Conservation (phyloP, 2,797 vertebrate genomes). For the Borostomias antarcticus region DNA sequence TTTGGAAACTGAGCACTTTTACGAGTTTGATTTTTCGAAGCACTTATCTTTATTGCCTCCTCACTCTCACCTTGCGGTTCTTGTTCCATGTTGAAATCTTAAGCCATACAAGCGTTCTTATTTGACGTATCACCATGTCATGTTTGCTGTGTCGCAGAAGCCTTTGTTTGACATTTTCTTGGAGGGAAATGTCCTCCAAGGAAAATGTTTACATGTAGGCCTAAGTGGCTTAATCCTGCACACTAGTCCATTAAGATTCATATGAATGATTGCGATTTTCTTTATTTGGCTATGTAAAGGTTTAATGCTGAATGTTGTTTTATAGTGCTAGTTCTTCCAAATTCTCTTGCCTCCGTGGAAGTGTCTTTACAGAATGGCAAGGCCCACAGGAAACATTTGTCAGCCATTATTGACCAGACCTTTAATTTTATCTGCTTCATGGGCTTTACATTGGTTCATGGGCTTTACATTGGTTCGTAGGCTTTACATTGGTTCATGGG, state of each 20-base stretch:
- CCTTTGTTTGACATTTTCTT: conserved; percentile 28
- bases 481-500: no score
- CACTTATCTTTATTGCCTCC: not conserved
- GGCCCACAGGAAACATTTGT: not conserved
- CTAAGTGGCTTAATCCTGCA: conserved; percentile 6
- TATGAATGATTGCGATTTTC: conserved; percentile 1
- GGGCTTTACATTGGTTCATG: no score
- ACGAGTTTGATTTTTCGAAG: no score
- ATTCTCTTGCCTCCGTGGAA: conserved; percentile 17
- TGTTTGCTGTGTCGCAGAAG: conserved; percentile 10
- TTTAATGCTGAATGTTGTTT: conserved; percentile 21
- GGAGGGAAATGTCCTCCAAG: not conserved
- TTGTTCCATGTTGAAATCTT: conserved; percentile 51
- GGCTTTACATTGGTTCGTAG: no score
- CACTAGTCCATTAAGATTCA: not conserved
- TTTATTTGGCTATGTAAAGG: not conserved
- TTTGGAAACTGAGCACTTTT: fast-evolving
- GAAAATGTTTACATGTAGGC: conserved; percentile 23
- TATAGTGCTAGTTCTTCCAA: no score
- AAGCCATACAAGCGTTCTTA: conserved; percentile 59
- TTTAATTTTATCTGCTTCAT: not conserved
- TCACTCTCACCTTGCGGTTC: conserved; percentile 17
- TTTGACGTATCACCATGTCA: conserved; percentile 6
- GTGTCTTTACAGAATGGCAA: conserved; percentile 28
- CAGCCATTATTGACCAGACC: not conserved